Conservation (phyloP, 1,140 invertebrate species). For the Periplaneta americana region DNA sequence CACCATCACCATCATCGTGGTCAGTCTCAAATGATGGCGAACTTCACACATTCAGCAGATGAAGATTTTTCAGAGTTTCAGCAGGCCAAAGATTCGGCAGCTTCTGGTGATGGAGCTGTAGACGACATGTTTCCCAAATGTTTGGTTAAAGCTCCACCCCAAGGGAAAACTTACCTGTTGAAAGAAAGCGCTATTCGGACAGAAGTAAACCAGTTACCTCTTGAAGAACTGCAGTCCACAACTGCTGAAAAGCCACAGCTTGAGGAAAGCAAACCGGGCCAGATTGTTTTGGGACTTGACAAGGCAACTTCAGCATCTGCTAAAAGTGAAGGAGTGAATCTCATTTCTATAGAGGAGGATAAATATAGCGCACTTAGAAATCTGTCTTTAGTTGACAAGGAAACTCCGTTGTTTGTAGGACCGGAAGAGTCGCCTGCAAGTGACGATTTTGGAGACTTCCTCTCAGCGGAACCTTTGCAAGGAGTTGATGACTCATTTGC, state of each 20-base stretch:
- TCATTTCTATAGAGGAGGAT: constrained; percentile 43
- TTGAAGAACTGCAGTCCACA: constrained; percentile 17
- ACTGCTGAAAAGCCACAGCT: not conserved
- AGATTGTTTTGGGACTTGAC: constrained; percentile 1
- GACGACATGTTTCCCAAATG: constrained; percentile 40
- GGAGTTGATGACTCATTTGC: constrained; percentile 18
- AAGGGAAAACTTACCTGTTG: constrained; percentile 39
- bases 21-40: not conserved
- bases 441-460: constrained; percentile 56
- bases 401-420: constrained; percentile 3
- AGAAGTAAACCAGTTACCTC: constrained; percentile 8
- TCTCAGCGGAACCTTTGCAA: constrained; percentile 37
- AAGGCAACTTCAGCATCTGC: not conserved
- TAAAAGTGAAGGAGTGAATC: constrained; percentile 25
- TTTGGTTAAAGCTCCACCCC: constrained; percentile 32
- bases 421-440: constrained; percentile 17
- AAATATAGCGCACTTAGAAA: constrained; percentile 44
- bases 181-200: constrained; percentile 42
- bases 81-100: not conserved
- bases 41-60: not conserved
- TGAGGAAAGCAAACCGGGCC: constrained; percentile 16
- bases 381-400: constrained; percentile 22
- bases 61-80: constrained; percentile 24
- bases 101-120: not conserved
- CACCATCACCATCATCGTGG: not conserved